Base-by-base conservation (phyloP, 2,797 vertebrate genomes). In the Galago senegalensis region DNA sequence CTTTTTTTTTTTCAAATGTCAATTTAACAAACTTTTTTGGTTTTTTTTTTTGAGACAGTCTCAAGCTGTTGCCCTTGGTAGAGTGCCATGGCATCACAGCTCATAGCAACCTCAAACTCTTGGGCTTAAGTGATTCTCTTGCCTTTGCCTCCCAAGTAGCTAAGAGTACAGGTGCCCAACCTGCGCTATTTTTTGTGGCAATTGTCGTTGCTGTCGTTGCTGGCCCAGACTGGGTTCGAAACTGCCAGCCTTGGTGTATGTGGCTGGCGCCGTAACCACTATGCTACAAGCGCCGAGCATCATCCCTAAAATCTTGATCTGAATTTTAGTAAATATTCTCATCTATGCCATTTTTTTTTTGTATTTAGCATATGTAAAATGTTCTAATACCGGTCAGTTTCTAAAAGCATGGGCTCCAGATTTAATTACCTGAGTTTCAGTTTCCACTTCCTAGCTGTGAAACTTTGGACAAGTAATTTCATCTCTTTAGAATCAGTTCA, bases 371-470 rank as follows among this genome's bases (percentile, higher is more conserved):
- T 63, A 61, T 87, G 40, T 89, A 83, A 86, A 85, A 10, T 67
- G 80, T 87, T 94, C 37, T 89, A 87, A 91, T 84, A 72, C 34
- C n/a, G 67, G 82, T 95, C 81, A 92, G 17, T 87, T 87, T 94
- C 85, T 94, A 56, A 96, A 79, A 91, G 25, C 13, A 70, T 31
- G 80, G 75, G 29, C 21, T 95, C 65, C 89, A 27, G 27, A 88
- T 94, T 95, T 40, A 91, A 2, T 94, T 23, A 67, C 76, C 84
- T 18, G 25, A 3, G 53, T 86, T 3, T 69, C 93, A 88, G 97
- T 58, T 91, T 31, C 80, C 73, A 18, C 21, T 85, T 56, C 67
- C 86, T 56, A 83, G 27, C 31, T 95, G 9, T 87, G 63, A 88
- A 91, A 89, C 53, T 91, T 87, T 46, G 60, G 49, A 88, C 56